Base-by-base conservation (phyloP, 2,113 vertebrate genomes). In the Pheucticus melanocephalus region DNA sequence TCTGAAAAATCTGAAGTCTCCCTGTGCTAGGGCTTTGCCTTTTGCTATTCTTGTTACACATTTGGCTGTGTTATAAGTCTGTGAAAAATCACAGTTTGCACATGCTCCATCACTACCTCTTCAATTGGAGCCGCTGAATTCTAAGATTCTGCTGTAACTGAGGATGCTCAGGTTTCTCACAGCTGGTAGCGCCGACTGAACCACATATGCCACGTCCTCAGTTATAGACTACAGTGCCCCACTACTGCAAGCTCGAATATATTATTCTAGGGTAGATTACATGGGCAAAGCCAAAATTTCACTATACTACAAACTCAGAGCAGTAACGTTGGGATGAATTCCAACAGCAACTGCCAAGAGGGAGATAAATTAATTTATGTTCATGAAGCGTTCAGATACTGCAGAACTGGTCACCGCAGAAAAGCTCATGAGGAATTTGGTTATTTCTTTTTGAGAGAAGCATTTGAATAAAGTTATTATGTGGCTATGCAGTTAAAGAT, bases 51-150 rank as follows among this genome's bases (percentile, higher is more conserved):
- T 94, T 0, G 53, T 90, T 93, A 68, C 33, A 88, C 83, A 68
- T 92, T 95, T 96, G 95, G 94, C 94, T 94, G 71, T 82, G 73
- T 66, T 95, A 15, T 70, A 96, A 91, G 68, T 69, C 85, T 96
- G 94, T 90, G 93, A 97, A 96, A 97, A 96, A 88, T 97, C 95
- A 84, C 92, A 86, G 94, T 93, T 96, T 97, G 93, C 90, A 97
- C 92, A 94, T 96, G 79, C 65, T 96, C 80, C 80, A 81, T 92
- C 94, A 83, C 88, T 95, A 86, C 88, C 81, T 92, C 92, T 90
- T 94, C 90, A 37, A 53, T 0, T 88, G 80, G 70, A 95, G 88
- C 56, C 0, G 31, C 88, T 94, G 83, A 88, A 88, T 96, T 93
- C 82, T 93, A 77, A 45, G 94, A 82, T 91, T 94, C 83, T 91